A percentile compares a stretch with the other conserved stretches of the same genome.
These are phyloP conservation scores for Colius striatus DNA, from an alignment of 2,113 vertebrate species.

Conservation along the genomic window DNA sequence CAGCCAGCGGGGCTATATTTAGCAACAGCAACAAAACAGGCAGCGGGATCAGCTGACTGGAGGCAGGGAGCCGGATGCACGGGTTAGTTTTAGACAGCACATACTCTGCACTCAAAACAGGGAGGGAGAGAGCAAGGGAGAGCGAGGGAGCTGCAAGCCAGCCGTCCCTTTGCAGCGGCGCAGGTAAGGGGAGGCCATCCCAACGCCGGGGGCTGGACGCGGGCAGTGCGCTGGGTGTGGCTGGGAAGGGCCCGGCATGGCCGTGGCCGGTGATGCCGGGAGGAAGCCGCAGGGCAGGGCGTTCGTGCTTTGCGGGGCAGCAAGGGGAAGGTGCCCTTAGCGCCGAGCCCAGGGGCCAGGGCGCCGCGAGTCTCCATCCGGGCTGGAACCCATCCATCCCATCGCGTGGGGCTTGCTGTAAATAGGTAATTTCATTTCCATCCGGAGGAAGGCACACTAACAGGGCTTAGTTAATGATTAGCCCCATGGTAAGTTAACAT, in stretches of 20 bases:
- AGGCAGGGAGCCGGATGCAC: slow-evolving; percentile 54
- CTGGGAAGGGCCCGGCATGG: fast-evolving
- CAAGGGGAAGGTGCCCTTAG: neutral
- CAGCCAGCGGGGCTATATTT: slow-evolving; percentile 81
- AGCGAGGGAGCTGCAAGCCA: neutral
- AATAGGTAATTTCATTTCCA: neutral
- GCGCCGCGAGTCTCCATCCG: fast-evolving
- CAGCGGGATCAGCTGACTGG: slow-evolving; percentile 66
- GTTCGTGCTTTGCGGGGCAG: neutral
- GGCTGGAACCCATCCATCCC: neutral
- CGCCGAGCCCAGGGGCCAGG: neutral
- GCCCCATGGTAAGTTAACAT: fast-evolving
- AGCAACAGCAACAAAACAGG: slow-evolving; percentile 76
- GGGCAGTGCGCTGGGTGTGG: neutral
- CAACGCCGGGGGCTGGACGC: fast-evolving
- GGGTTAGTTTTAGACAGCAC: slow-evolving; percentile 26
- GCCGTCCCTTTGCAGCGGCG: neutral
- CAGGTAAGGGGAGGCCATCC: slow-evolving; percentile 37
- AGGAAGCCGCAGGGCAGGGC: neutral
- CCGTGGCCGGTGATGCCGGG: neutral
- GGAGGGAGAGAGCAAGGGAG: neutral
- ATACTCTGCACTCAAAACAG: neutral
- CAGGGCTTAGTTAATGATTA: neutral
- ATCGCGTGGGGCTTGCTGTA: neutral
- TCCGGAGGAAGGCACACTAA: neutral